Evolutionary conservation across 2,888 invertebrate species (phyloP), one percentile per base, ranked within the genome.

Genomic region (Tryphoninae sp.): DNA sequence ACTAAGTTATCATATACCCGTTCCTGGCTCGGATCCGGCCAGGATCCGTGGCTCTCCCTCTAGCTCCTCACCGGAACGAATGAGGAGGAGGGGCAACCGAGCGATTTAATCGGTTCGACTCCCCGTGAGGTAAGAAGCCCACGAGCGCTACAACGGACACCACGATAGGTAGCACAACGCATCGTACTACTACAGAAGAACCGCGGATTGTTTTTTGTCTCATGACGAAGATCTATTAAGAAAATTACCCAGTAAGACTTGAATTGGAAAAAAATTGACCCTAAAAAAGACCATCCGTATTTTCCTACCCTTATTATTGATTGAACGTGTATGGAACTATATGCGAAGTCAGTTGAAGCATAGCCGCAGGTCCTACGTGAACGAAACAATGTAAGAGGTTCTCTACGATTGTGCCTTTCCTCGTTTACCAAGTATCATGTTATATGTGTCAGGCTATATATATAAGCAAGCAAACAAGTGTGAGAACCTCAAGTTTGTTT

Each of bases 1-100:
- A 84, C 85, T 88, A 86, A 89, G 88, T 89, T 89, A 89, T 89
- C 88, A 88, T 88, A 88, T 85, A 85, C 84, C 86, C 85, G 77
- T 84, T 84, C 80, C 62, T 49, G 62, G 80, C 72, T 81, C 80
- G 67, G 72, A 79, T 76, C 82, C 51, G 62, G 65, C 76, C 65
- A 76, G 72, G 67, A 82, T 82, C 79, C 75, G 65, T 55, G 67
- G 58, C 74, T 74, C 77, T 78, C 75, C 11, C 59, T 72, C 64
- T 80, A 58, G 53, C 53, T 62, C 53, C 40, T 75, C 74, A 49
- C 72, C 51, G 80, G 80, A 84, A 84, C 80, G 82, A 84, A 84
- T 84, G 78, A 78, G 82, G 71, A 68, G 68, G 80, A 80, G 80
- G 76, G 62, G 74, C 79, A 62, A 67, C 59, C 75, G 68, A 78